phyloP scores from a whole-genome alignment of 1,140 invertebrate genomes.

The Diabrotica undecimpunctata region DNA sequence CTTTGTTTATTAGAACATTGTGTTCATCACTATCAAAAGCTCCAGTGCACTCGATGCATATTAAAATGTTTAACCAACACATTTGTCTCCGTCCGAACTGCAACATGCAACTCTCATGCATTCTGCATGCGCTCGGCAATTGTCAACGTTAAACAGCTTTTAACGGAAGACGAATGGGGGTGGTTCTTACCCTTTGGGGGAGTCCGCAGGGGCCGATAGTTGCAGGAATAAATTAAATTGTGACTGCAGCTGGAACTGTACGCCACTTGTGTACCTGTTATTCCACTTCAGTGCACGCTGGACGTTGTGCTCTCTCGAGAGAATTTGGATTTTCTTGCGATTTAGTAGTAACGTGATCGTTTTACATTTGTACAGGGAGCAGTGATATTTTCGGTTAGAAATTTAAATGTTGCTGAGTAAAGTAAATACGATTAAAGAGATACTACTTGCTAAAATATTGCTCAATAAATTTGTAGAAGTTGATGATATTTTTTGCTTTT shows the following conservation, averaged over 20 bases:
- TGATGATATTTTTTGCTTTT: too few relatives aligned
- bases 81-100: conserved; percentile 1
- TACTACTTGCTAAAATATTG: too few relatives aligned
- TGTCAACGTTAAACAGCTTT: conserved; percentile 33
- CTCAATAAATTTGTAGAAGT: too few relatives aligned
- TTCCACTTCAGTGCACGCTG: conserved; percentile 22
- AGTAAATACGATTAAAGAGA: too few relatives aligned
- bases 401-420: neutral
- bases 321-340: conserved; percentile 5
- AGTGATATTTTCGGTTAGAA: neutral
- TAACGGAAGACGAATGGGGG: conserved; percentile 28
- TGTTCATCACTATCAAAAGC: neutral
- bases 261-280: conserved; percentile 33
- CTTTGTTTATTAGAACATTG: neutral
- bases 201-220: conserved; percentile 21
- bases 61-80: conserved; percentile 6
- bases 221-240: conserved; percentile 31
- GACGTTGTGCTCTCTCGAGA: conserved; percentile 9
- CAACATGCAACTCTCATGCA: neutral
- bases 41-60: conserved; percentile 1
- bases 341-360: conserved; percentile 1
- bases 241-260: conserved; percentile 22
- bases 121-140: conserved; percentile 18
- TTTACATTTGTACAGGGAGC: neutral
- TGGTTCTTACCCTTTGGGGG: neutral